phyloP scores from a whole-genome alignment of 2,888 invertebrate genomes.

The Nomada ferruginata region DNA sequence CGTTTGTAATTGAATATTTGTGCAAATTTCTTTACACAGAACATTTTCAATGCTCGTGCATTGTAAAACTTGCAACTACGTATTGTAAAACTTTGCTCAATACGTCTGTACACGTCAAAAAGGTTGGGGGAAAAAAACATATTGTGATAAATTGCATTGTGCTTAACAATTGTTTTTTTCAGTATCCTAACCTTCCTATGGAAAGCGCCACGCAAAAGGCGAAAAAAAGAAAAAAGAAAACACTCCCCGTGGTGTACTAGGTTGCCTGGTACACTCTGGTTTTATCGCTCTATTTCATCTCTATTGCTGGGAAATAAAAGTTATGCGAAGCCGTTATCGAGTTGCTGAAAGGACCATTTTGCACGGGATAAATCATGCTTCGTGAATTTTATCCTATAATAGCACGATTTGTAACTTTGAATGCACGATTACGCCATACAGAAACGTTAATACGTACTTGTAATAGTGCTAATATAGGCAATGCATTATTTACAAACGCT shows the following conservation, averaged over 20 bases:
- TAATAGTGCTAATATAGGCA: too few species aligned
- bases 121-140: neutral
- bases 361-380: neutral
- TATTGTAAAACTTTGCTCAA: too few species aligned
- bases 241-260: slow-evolving; percentile 7
- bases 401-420: too few species aligned
- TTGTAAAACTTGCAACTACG: too few species aligned
- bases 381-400: too few species aligned
- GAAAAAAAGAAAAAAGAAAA: slow-evolving; percentile 11
- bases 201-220: neutral
- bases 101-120: too few species aligned
- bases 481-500: too few species aligned
- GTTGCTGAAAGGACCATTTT: neutral
- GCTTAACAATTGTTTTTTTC: slow-evolving; percentile 20
- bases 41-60: too few species aligned
- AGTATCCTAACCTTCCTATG: neutral
- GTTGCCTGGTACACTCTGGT: slow-evolving; percentile 7
- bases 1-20: too few species aligned
- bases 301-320: slow-evolving; percentile 22
- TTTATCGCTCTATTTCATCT: slow-evolving; percentile 28
- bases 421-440: too few species aligned
- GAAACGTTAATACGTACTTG: too few species aligned
- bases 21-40: too few species aligned
- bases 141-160: neutral
- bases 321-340: slow-evolving; percentile 32